Base-by-base conservation (phyloP, 2,797 vertebrate genomes). In the Anisognathus igniventris region DNA sequence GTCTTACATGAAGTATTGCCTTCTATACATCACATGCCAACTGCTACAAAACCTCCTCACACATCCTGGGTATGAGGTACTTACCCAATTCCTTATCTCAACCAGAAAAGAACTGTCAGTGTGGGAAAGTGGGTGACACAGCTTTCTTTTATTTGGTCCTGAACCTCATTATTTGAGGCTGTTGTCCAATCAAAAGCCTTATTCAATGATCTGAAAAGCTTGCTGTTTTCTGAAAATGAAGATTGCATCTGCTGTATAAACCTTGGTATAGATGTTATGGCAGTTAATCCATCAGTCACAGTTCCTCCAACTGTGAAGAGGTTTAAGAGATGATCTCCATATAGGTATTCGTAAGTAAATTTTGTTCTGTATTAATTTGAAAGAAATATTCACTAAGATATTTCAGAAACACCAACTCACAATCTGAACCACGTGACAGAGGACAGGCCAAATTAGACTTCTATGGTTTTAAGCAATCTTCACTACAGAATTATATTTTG, bases 401-500 rank as follows among this genome's bases (percentile, higher is more conserved):
- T 20, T 91, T 70, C 79, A 83, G 75, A 93, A 92, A 66, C 71
- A 72, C 65, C 73, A 77, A 42, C 45, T 91, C 54, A 58, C 45
- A 83, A 27, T 76, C 67, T 87, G 53, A 84, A 82, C 45, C 30
- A 78, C 2, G 2, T 39, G 47, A 66, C 4, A 73, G 56, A 88
- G 67, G 35, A 65, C 37, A 84, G 60, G 60, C 75, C 79, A 75
- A 65, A 51, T 72, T 57, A 71, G 33, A 72, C 31, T 50, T 61
- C 1, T 6, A 31, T 2, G 10, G 31, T 72, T 95, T 82, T 74
- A 89, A 70, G 82, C 79, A 91, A 67, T 50, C 84, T 88, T 92
- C 91, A 91, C 56, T 88, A 73, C 79, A 93, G 74, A 93, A 75
- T 14, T 84, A 6, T 30, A 60, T 91, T 95, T 91, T 78, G 42